A percentile compares a stretch with the other conserved stretches of the same genome.
These are phyloP conservation scores for Salvator merianae DNA, from an alignment of 2,113 vertebrate species.

Conservation along the genomic window DNA sequence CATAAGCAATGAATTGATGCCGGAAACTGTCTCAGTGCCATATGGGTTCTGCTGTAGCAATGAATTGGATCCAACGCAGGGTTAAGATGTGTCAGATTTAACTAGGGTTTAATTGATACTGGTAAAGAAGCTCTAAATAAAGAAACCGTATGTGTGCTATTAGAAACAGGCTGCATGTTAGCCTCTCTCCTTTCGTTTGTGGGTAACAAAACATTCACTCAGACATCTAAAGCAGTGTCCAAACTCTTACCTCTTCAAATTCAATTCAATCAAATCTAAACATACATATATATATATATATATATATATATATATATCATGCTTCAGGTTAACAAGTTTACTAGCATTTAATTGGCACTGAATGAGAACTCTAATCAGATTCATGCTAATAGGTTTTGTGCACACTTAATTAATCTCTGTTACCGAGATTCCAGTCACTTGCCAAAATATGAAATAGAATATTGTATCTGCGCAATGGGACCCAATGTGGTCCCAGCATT, in stretches of 20 bases:
- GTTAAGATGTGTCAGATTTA: constrained; percentile 91
- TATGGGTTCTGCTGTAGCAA: constrained; percentile 87
- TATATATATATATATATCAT: not conserved
- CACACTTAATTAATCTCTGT: constrained; percentile 22
- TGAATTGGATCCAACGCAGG: constrained; percentile 85
- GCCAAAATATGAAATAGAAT: constrained; percentile 22
- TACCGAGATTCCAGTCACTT: constrained; percentile 23
- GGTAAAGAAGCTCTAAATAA: constrained; percentile 86
- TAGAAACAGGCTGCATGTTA: constrained; percentile 71
- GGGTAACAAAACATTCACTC: constrained; percentile 65
- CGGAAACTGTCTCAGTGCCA: constrained; percentile 85
- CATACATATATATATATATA: no score
- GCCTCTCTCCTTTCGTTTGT: constrained; percentile 65
- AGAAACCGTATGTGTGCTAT: constrained; percentile 77
- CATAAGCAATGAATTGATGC: constrained; percentile 83
- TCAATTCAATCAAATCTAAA: not conserved
- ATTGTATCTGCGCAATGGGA: not conserved
- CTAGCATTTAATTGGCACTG: constrained; percentile 39
- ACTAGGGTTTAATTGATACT: constrained; percentile 92
- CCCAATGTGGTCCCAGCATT: not conserved
- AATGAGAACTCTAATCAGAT: constrained; percentile 32
- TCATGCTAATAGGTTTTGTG: not conserved
- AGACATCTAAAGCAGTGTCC: constrained; percentile 73
- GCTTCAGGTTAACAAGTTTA: constrained; percentile 53
- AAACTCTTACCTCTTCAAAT: constrained; percentile 53